A percentile compares a stretch with the other conserved stretches of the same genome.
Conservation (phyloP, 2,888 invertebrate genomes). For the Belgica antarctica region DNA sequence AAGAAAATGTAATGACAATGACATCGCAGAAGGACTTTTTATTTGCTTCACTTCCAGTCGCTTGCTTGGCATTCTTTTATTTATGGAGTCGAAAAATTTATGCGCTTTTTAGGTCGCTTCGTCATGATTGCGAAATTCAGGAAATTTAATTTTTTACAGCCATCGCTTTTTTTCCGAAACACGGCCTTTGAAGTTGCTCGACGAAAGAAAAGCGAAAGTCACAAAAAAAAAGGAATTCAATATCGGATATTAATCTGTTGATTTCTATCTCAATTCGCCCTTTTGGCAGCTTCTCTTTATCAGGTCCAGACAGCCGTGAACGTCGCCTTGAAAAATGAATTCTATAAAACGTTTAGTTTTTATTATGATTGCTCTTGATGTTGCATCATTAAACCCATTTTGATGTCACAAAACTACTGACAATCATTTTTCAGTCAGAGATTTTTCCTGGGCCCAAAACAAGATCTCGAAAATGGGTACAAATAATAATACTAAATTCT, state of each 20-base stretch:
- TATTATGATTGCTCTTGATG: slow-evolving; percentile 35
- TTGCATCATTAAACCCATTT: slow-evolving; percentile 39
- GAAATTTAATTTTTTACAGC: slow-evolving; percentile 18
- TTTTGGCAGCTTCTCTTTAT: too few species aligned
- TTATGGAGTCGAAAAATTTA: slow-evolving; percentile 18
- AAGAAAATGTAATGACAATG: slow-evolving; percentile 13
- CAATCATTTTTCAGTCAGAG: background rate
- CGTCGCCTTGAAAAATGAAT: background rate
- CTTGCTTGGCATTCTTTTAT: background rate
- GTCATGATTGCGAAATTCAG: background rate
- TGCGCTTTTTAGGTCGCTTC: background rate
- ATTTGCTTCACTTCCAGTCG: too few species aligned
- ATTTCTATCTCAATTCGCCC: background rate
- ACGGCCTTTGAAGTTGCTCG: background rate
- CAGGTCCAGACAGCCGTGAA: background rate
- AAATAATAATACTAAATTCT: slow-evolving; percentile 40
- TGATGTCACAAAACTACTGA: slow-evolving; percentile 24
- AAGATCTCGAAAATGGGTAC: slow-evolving; percentile 16
- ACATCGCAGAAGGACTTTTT: background rate
- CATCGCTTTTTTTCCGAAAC: background rate
- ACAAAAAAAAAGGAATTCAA: background rate
- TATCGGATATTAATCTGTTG: background rate
- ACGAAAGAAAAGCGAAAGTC: background rate
- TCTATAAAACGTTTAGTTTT: background rate
- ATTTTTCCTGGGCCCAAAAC: background rate